Evolutionary conservation across 2,888 invertebrate genomes (phyloP), one percentile per base, ranked within the genome.

Genomic region (Troglohyphantes excavatus): DNA sequence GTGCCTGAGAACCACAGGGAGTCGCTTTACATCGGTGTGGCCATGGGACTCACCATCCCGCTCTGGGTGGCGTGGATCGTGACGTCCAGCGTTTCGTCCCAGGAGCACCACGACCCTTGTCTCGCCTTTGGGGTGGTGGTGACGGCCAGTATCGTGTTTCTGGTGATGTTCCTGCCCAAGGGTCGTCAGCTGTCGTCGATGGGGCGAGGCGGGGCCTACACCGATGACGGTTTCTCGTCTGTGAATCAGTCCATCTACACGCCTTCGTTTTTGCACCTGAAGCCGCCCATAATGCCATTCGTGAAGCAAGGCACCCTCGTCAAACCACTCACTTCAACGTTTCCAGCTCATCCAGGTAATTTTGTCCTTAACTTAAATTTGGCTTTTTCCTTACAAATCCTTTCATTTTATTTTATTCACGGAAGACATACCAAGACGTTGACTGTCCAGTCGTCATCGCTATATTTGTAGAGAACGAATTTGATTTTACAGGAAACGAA

Each of bases 1-100:
- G 97, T 98, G 91, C 96, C 97, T 85, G 98, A 98, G 94, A 98
- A 98, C 94, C 97, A 98, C 93, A 95, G 98, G 76, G 98, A 98
- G 94, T 97, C 98, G 68, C 96, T 97, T 46, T 98, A 97, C 94
- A 98, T 98, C 92, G 98, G 97, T 17, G 95, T 97, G 92, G 96
- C 97, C 23, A 96, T 97, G 72, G 97, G 97, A 63, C 96, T 97
- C 90, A 96, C 96, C 91, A 96, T 98, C 91, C 97, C 97, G 78
- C 96, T 98, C 92, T 97, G 97, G 97, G 96, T 96, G 92, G 97
- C 97, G 96, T 96, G 96, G 93, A 95, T 97, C 91, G 96, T 97
- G 91, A 98, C 97, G 61, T 92, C 93, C 9, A 91, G 93, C 61
- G 93, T 93, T 72, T 92, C 92, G 70, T 92, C 93, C 26, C 92